Percentiles rank a stretch among this genome's conserved stretches.
Evolutionary conservation across 1,140 invertebrate species (phyloP).

Genomic region (Wasmannia auropunctata): DNA sequence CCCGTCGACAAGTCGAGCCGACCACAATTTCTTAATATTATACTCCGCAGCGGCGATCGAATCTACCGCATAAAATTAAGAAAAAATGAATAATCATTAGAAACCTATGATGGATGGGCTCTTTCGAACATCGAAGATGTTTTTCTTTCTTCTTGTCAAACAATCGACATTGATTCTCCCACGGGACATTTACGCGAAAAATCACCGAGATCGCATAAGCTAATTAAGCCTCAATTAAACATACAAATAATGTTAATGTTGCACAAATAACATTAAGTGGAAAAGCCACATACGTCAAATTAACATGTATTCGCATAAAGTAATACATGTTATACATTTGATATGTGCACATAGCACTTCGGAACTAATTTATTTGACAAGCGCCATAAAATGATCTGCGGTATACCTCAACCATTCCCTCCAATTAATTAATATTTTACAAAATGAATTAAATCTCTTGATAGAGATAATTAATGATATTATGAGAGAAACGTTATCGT

Average conservation of each 20-base stretch:
- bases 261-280: neutral
- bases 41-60: neutral
- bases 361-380: slow-evolving; percentile 52
- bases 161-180: neutral
- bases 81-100: neutral
- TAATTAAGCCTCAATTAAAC: slow-evolving; percentile 4
- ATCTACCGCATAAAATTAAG: neutral
- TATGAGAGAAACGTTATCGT: neutral
- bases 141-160: neutral
- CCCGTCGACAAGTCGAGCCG: slow-evolving; percentile 9
- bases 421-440: slow-evolving; percentile 43
- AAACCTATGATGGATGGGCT: neutral
- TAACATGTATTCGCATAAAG: slow-evolving; percentile 10
- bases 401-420: neutral
- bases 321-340: neutral
- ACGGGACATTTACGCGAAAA: neutral
- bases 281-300: slow-evolving; percentile 32
- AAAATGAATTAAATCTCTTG: slow-evolving; percentile 19
- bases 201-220: neutral
- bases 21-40: neutral
- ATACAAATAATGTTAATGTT: neutral
- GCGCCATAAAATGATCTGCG: slow-evolving; percentile 35
- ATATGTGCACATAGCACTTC: neutral
- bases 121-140: neutral
- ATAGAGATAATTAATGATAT: slow-evolving; percentile 24